Evolutionary conservation across 2,797 vertebrate genomes (phyloP).

Genomic region (Sebastes taczanowskii): DNA sequence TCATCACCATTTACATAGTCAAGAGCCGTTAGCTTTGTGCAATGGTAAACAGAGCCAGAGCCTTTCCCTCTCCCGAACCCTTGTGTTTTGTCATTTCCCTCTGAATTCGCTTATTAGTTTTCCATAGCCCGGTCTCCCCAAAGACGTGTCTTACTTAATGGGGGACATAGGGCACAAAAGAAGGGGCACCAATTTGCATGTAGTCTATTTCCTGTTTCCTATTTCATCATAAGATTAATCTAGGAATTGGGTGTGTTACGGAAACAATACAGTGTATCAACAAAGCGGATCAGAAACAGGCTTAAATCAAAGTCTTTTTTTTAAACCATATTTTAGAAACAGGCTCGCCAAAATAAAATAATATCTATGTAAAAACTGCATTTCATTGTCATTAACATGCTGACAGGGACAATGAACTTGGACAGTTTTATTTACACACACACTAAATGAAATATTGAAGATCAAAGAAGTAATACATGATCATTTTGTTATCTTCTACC

Average conservation of each 20-base stretch:
- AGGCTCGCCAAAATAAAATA: neutral
- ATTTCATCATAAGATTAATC: slow-evolving; percentile 42
- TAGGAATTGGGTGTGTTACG: slow-evolving; percentile 13
- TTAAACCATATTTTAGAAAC: neutral
- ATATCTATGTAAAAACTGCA: neutral
- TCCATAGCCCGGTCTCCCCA: slow-evolving; percentile 62
- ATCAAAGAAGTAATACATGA: neutral
- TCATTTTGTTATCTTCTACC: neutral
- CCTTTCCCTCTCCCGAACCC: slow-evolving; percentile 72
- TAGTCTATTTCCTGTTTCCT: slow-evolving; percentile 49
- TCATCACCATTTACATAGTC: slow-evolving; percentile 88
- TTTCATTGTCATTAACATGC: neutral
- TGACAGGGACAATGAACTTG: neutral
- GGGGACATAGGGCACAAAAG: slow-evolving; percentile 59
- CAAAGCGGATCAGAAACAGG: neutral
- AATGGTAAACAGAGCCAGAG: slow-evolving; percentile 79
- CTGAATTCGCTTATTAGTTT: slow-evolving; percentile 76
- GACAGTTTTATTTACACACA: neutral
- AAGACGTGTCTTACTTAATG: slow-evolving; percentile 66
- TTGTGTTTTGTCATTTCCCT: slow-evolving; percentile 74
- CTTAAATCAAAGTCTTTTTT: neutral
- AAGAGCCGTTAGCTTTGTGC: slow-evolving; percentile 87
- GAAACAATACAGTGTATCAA: neutral
- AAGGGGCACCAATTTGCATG: slow-evolving; percentile 61
- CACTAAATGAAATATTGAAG: neutral